Percentiles rank a stretch among this genome's conserved stretches.
Conservation (phyloP, 2,113 vertebrate genomes). For the Tyrannus savana region DNA sequence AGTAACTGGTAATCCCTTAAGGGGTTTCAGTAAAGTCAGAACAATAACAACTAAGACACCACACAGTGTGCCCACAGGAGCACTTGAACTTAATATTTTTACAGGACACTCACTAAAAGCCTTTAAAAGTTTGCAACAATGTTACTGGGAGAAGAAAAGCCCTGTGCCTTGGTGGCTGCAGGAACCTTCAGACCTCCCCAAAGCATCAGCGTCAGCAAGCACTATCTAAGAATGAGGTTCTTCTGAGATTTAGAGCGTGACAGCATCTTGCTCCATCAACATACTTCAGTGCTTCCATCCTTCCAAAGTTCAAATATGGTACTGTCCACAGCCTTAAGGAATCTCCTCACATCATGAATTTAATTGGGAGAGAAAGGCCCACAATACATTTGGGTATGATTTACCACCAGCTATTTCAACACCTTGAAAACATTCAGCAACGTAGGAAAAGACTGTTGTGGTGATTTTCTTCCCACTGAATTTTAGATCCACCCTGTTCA, state of each 20-base stretch:
- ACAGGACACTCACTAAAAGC: neutral
- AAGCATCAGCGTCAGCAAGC: neutral
- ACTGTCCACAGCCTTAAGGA: neutral
- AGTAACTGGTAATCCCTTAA: neutral
- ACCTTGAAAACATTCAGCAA: neutral
- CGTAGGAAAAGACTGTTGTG: neutral
- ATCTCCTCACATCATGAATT: neutral
- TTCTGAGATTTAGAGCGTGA: neutral
- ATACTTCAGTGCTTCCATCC: neutral
- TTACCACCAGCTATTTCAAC: neutral
- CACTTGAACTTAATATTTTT: neutral
- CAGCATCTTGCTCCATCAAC: neutral
- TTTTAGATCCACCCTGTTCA: neutral
- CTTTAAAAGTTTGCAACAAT: neutral
- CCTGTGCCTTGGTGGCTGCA: neutral
- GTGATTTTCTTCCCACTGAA: neutral
- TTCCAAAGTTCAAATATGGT: neutral
- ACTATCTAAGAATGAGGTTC: neutral
- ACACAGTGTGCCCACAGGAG: neutral
- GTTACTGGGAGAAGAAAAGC: neutral
- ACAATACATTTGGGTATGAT: neutral
- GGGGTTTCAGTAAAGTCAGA: neutral
- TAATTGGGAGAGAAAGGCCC: neutral
- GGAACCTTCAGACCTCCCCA: constrained; percentile 2
- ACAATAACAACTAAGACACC: neutral